Percentiles rank a stretch among this genome's conserved stretches.
These are phyloP conservation scores for Cheumatopsyche charites DNA, from an alignment of 1,140 invertebrate species.

Conservation along the genomic window DNA sequence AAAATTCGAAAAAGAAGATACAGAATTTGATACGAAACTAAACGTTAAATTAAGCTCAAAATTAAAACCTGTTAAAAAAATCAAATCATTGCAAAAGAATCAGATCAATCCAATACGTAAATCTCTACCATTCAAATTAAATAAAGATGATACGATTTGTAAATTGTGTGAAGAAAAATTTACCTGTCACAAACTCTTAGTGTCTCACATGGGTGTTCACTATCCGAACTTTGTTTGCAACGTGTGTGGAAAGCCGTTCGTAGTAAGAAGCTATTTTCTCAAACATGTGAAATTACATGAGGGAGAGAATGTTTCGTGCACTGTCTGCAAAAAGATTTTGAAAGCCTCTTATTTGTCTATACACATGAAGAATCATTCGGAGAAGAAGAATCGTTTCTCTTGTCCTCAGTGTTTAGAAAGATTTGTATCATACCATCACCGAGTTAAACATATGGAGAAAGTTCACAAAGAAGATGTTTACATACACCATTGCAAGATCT, in stretches of 20 bases:
- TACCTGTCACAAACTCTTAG: slow-evolving; percentile 46
- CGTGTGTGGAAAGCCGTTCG: slow-evolving; percentile 58
- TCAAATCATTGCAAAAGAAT: too few relatives aligned
- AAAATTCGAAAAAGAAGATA: too few relatives aligned
- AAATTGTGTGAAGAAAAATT: slow-evolving; percentile 46
- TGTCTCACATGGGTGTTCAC: background rate
- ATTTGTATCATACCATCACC: slow-evolving; percentile 58
- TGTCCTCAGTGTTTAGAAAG: slow-evolving; percentile 59
- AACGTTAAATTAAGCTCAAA: too few relatives aligned
- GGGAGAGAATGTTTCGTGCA: slow-evolving; percentile 52
- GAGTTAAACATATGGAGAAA: slow-evolving; percentile 56
- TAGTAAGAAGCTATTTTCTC: slow-evolving; percentile 51
- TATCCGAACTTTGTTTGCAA: slow-evolving; percentile 56
- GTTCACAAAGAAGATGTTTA: slow-evolving; percentile 51
- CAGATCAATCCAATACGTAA: too few relatives aligned
- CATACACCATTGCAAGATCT: slow-evolving; percentile 52
- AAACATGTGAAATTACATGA: slow-evolving; percentile 67
- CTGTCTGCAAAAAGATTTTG: slow-evolving; percentile 7
- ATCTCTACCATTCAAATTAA: slow-evolving; percentile 31
- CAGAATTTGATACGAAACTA: too few relatives aligned
- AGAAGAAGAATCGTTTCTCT: slow-evolving; percentile 47
- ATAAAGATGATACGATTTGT: slow-evolving; percentile 41
- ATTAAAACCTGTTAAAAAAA: too few relatives aligned
- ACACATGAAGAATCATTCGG: slow-evolving; percentile 29
- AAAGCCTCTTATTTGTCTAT: slow-evolving; percentile 13